Evolutionary conservation across 2,888 invertebrate species (phyloP), one percentile per base, ranked within the genome.

Genomic region (Carterocephalus palaemon): DNA sequence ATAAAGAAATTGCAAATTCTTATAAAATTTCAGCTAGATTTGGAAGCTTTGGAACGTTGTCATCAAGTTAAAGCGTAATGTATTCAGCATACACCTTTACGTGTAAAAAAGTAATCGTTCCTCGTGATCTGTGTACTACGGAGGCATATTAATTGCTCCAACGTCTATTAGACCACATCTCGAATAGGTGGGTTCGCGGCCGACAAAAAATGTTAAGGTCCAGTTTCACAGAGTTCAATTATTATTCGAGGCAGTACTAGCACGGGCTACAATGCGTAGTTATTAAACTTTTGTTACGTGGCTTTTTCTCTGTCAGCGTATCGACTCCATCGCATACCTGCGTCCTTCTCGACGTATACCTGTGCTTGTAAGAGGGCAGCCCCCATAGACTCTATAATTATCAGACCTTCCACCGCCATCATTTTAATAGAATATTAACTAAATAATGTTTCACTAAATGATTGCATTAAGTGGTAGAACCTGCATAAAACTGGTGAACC

Each of bases 261-360:
- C 60, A 56, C 57, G 57, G 51, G 54, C 54, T 53, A 78, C 74
- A 75, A 75, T 75, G 64, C 65, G 67, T 71, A 68, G 65, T 75
- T 77, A 77, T 75, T 74, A 77, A 77, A 75, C 67, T 76, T 77
- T 79, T 70, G 78, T 82, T 75, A 75, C 73, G 73, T 72, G 68
- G 66, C 66, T 73, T 79, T 75, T 77, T 68, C 60, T 62, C 51
- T 54, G 52, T 50, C 58, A 52, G 52, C 53, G 57, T 52, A 54
- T 54, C 62, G 60, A 54, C 64, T 62, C 59, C 61, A 61, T 60
- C 70, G 71, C 76, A 73, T 82, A 81, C 83, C 82, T 82, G 59
- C 58, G 73, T 72, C 70, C 69, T 73, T 75, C 70, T 69, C 70
- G 58, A 59, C 68, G 70, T 64, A 74, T 80, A 79, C 79, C 79